A percentile compares a stretch with the other conserved stretches of the same genome.
phyloP scores from a whole-genome alignment of 2,888 invertebrate species.

The Archips xylosteana region DNA sequence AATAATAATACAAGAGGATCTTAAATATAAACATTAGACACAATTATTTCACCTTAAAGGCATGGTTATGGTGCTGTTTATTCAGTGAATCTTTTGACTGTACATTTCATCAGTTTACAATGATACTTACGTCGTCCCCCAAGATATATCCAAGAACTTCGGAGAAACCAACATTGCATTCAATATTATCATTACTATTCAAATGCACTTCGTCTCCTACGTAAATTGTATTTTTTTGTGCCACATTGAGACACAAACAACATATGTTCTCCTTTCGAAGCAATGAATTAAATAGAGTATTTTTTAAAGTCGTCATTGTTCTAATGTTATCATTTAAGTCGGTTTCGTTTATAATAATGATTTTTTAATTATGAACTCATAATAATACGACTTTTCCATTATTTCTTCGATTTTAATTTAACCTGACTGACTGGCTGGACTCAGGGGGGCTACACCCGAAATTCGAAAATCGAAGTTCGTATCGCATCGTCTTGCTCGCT shows the following conservation, averaged over 20 bases:
- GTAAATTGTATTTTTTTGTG: constrained; percentile 16
- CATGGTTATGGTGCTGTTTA: too few relatives aligned
- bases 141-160: constrained; percentile 31
- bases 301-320: constrained; percentile 20
- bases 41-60: too few relatives aligned
- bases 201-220: constrained; percentile 30
- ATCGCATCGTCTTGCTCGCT: too few relatives aligned
- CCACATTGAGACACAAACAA: constrained; percentile 36
- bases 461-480: too few relatives aligned
- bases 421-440: too few relatives aligned
- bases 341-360: background rate
- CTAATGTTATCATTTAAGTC: background rate
- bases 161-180: constrained; percentile 21
- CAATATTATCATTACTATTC: constrained; percentile 25
- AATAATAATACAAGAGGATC: too few relatives aligned
- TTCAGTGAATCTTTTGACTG: too few relatives aligned
- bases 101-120: background rate
- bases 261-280: constrained; percentile 28
- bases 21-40: too few relatives aligned
- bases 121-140: constrained; percentile 27
- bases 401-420: too few relatives aligned
- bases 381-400: too few relatives aligned
- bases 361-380: too few relatives aligned
- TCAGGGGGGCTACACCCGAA: too few relatives aligned
- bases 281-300: constrained; percentile 19